phyloP scores from a whole-genome alignment of 1,140 invertebrate species.

The Eupeodes corollae region DNA sequence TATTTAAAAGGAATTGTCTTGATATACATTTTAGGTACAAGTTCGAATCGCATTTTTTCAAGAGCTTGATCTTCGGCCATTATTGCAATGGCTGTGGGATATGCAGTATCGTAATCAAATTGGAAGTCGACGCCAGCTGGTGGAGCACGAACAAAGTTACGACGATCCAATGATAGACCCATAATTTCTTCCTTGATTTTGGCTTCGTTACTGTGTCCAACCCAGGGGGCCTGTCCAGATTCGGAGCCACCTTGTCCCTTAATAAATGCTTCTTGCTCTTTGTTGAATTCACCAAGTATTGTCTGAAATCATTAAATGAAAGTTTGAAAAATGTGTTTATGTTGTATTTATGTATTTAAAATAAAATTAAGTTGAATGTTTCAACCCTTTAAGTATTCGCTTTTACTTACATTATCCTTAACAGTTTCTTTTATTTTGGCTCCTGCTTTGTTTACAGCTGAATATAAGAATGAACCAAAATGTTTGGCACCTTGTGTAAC shows the following conservation, averaged over 20 bases:
- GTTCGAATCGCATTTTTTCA: slow-evolving; percentile 94
- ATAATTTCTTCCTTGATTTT: slow-evolving; percentile 88
- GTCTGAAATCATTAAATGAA: slow-evolving; percentile 51
- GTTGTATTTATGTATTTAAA: neutral
- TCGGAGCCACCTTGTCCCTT: slow-evolving; percentile 66
- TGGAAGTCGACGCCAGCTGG: slow-evolving; percentile 90
- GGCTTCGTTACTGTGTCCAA: slow-evolving; percentile 78
- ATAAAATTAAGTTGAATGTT: neutral
- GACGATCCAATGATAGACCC: slow-evolving; percentile 86
- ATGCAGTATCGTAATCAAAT: slow-evolving; percentile 85
- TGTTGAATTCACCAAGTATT: slow-evolving; percentile 88
- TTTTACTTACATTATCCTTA: slow-evolving; percentile 79
- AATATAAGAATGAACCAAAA: slow-evolving; percentile 83
- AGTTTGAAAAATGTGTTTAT: neutral
- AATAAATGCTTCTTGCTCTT: slow-evolving; percentile 91
- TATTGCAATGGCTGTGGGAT: slow-evolving; percentile 85
- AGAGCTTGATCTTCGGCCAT: slow-evolving; percentile 91
- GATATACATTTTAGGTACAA: slow-evolving; percentile 96
- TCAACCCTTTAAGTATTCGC: neutral
- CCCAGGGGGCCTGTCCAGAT: slow-evolving; percentile 81
- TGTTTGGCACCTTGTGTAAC: slow-evolving; percentile 82
- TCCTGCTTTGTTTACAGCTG: slow-evolving; percentile 81
- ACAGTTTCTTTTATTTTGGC: slow-evolving; percentile 92
- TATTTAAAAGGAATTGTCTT: too few relatives aligned
- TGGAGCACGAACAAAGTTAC: slow-evolving; percentile 93